Evolutionary conservation across 1,140 invertebrate genomes (phyloP).

Genomic region (Heterodera carotae): DNA sequence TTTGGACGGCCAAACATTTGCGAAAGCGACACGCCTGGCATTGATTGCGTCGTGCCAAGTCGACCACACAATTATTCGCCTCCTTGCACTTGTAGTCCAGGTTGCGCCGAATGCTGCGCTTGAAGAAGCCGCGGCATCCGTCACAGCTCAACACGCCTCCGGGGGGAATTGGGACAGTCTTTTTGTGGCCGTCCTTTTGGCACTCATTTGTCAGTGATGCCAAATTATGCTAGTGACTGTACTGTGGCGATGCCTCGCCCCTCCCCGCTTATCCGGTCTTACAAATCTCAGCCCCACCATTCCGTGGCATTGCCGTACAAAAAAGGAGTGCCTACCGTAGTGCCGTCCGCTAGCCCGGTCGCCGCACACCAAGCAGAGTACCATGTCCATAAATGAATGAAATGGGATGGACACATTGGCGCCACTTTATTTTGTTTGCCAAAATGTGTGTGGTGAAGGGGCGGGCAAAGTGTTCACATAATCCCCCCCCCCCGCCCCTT

Average conservation of each 20-base stretch:
- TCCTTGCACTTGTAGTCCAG: constrained; percentile 79
- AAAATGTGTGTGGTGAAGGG: neutral
- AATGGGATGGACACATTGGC: neutral
- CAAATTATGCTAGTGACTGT: too few relatives aligned
- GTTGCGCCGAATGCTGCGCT: constrained; percentile 48
- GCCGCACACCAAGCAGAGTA: constrained; percentile 79
- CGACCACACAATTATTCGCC: constrained; percentile 81
- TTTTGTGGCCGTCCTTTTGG: neutral
- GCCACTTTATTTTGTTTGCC: neutral
- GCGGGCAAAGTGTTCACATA: neutral
- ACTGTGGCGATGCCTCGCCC: too few relatives aligned
- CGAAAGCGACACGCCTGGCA: constrained; percentile 90
- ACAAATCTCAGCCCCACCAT: neutral
- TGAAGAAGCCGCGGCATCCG: constrained; percentile 59
- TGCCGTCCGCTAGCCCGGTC: constrained; percentile 84
- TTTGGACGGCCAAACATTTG: constrained; percentile 87
- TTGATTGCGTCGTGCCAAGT: constrained; percentile 87
- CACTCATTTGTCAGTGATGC: too few relatives aligned
- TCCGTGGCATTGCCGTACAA: neutral
- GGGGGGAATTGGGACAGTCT: constrained; percentile 28
- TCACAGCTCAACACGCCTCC: constrained; percentile 56
- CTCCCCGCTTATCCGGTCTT: too few relatives aligned
- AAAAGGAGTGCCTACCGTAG: constrained; percentile 13
- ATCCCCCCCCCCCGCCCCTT: neutral
- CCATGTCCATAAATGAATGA: constrained; percentile 41